These are phyloP conservation scores for Meleagris gallopavo DNA, from an alignment of 2,113 vertebrate genomes.

Conservation along the genomic window DNA sequence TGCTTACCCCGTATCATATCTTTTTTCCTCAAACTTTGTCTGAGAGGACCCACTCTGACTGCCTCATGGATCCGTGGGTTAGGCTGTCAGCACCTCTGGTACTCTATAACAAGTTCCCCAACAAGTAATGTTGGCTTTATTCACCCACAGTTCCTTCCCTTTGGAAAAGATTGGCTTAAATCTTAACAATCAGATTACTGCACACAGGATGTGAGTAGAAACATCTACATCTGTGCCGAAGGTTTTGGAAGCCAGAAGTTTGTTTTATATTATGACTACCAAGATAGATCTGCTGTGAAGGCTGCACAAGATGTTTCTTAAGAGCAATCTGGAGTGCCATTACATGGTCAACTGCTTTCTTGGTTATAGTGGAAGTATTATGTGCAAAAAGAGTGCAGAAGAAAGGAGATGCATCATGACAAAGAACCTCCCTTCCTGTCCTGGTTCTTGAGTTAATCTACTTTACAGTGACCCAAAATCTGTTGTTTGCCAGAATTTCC, in stretches of 20 bases:
- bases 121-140: background rate
- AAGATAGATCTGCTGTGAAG: rapidly evolving
- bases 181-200: background rate
- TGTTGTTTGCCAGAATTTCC: background rate
- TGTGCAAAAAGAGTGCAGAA: background rate
- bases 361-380: background rate
- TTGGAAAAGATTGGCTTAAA: background rate
- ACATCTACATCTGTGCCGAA: background rate
- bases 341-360: background rate
- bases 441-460: background rate
- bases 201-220: background rate
- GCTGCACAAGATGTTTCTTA: background rate
- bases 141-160: background rate
- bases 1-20: background rate
- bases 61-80: background rate
- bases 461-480: background rate
- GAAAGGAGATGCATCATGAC: background rate
- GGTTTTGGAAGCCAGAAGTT: background rate
- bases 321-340: background rate
- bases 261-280: background rate
- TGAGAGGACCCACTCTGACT: background rate
- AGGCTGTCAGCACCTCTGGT: background rate
- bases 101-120: background rate
- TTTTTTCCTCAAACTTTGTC: background rate
- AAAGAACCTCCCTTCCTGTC: background rate